These are phyloP conservation scores for Melanerpes formicivorus DNA, from an alignment of 2,113 vertebrate genomes.

Conservation along the genomic window DNA sequence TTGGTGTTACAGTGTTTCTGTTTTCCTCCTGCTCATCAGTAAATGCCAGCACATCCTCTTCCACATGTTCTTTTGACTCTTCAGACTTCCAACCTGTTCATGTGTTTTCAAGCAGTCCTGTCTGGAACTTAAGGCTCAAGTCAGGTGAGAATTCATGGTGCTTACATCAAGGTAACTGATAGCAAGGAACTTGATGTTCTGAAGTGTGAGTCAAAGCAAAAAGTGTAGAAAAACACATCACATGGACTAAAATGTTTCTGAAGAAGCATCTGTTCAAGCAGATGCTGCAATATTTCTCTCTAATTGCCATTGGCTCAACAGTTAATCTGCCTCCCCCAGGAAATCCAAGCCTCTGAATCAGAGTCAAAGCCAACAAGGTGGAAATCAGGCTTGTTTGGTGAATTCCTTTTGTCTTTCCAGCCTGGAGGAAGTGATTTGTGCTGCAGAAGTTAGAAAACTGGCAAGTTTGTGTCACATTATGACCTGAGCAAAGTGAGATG, in stretches of 20 bases:
- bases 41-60: neutral
- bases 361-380: neutral
- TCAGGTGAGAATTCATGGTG: neutral
- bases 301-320: neutral
- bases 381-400: neutral
- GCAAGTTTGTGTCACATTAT: neutral
- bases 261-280: conserved; percentile 49
- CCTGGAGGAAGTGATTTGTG: neutral
- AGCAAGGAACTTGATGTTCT: neutral
- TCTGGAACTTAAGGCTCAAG: neutral
- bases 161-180: neutral
- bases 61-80: neutral
- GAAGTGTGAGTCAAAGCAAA: neutral
- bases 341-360: conserved; percentile 19
- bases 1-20: neutral
- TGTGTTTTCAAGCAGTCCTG: neutral
- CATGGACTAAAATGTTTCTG: neutral
- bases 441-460: neutral
- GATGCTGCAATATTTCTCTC: neutral
- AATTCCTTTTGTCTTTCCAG: neutral
- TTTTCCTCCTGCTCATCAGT: neutral
- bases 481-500: neutral
- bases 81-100: accelerated
- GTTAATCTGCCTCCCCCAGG: conserved; percentile 5
- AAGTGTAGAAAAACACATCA: neutral